Conservation (phyloP, 1,140 invertebrate genomes). For the Maconellicoccus hirsutus region DNA sequence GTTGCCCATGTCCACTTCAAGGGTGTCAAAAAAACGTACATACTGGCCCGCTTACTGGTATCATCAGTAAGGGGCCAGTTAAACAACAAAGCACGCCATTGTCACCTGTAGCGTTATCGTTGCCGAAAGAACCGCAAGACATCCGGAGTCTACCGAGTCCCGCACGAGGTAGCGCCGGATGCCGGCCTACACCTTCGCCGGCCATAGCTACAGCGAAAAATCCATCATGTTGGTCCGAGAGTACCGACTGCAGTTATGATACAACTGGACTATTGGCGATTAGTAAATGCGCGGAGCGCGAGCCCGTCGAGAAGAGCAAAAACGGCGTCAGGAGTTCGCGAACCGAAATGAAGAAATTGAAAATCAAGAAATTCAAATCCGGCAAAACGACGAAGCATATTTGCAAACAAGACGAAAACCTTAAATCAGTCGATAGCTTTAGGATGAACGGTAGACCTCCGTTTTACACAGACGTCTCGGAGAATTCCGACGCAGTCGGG, state of each 20-base stretch:
- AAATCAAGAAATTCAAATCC: not conserved
- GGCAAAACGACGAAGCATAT: not conserved
- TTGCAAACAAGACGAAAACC: not conserved
- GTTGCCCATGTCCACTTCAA: conserved; percentile 75
- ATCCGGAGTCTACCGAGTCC: conserved; percentile 52
- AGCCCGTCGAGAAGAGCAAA: conserved; percentile 34
- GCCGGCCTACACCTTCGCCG: conserved; percentile 31
- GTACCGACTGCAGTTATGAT: conserved; percentile 23
- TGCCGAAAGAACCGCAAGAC: conserved; percentile 46
- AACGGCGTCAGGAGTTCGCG: not conserved
- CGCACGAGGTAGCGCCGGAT: conserved; percentile 48
- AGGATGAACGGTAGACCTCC: not conserved
- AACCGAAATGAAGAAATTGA: not conserved
- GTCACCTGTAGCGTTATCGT: conserved; percentile 48
- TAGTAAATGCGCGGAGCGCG: conserved; percentile 32
- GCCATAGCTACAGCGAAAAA: conserved; percentile 31
- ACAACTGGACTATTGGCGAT: conserved; percentile 30
- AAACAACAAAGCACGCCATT: conserved; percentile 34
- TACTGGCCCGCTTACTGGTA: conserved; percentile 92
- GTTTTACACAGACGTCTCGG: not conserved
- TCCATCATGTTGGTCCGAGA: conserved; percentile 28
- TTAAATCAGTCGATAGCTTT: not conserved
- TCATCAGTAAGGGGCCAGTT: conserved; percentile 49
- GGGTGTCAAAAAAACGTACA: conserved; percentile 92
- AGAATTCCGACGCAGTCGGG: not conserved